These are phyloP conservation scores for Drosophila arizonae DNA, from an alignment of 1,140 invertebrate species.

Conservation along the genomic window DNA sequence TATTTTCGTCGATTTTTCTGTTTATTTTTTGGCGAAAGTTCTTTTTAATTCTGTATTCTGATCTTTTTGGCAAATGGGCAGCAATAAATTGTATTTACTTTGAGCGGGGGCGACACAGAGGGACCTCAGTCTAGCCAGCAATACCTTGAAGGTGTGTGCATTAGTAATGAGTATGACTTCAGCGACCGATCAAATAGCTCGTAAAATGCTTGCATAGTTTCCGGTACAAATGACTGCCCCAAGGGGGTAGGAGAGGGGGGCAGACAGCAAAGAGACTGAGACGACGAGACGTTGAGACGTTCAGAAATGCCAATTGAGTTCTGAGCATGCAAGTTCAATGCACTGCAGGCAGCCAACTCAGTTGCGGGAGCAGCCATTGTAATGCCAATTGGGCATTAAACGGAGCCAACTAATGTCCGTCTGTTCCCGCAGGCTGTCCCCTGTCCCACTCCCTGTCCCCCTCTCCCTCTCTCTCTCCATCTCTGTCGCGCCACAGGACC, in stretches of 20 bases:
- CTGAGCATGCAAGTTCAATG: constrained; percentile 34
- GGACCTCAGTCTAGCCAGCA: background rate
- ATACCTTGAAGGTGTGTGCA: constrained; percentile 11
- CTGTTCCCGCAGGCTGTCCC: background rate
- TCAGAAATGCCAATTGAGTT: constrained; percentile 32
- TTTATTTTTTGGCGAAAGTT: constrained; percentile 23
- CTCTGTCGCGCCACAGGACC: constrained; percentile 19
- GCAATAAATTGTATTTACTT: constrained; percentile 51
- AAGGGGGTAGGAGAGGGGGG: background rate
- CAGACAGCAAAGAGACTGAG: background rate
- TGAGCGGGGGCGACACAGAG: constrained; percentile 5
- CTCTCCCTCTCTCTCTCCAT: too few species aligned
- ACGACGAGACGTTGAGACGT: background rate
- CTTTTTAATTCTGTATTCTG: background rate
- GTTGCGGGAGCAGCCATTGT: constrained; percentile 36
- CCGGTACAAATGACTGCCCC: constrained; percentile 26
- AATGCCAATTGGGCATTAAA: constrained; percentile 52
- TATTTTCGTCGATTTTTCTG: constrained; percentile 15
- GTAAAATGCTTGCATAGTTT: constrained; percentile 43
- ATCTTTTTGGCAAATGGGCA: constrained; percentile 39
- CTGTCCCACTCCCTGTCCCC: too few species aligned
- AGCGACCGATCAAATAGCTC: background rate
- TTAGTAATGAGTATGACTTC: constrained; percentile 34
- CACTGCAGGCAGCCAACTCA: constrained; percentile 35
- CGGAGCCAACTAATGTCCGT: constrained; percentile 47